phyloP scores from a whole-genome alignment of 2,888 invertebrate genomes.

The Apodemia duryi region DNA sequence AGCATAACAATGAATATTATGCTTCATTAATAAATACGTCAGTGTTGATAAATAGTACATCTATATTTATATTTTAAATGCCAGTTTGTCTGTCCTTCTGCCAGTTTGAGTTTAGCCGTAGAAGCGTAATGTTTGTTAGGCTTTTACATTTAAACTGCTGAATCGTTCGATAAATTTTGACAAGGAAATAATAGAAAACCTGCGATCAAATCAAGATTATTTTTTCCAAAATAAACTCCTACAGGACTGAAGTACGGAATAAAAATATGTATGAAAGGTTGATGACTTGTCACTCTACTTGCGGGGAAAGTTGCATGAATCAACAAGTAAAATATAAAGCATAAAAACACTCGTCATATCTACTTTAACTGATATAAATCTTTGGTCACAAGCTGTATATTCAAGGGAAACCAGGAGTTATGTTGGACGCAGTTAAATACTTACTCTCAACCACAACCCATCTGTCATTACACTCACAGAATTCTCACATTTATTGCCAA shows the following conservation, averaged over 20 bases:
- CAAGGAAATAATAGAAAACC: neutral
- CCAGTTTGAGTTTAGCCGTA: neutral
- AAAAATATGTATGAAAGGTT: too few relatives aligned
- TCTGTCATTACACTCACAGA: conserved; percentile 4
- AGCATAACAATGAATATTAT: too few relatives aligned
- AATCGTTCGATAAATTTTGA: neutral
- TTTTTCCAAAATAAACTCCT: neutral
- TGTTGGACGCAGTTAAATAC: conserved; percentile 26
- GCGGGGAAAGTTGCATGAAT: too few relatives aligned
- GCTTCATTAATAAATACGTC: too few relatives aligned
- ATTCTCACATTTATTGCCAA: neutral
- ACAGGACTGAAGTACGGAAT: neutral
- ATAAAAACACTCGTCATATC: neutral
- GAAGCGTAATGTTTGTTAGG: too few relatives aligned
- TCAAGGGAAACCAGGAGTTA: conserved; percentile 26
- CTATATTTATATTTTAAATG: too few relatives aligned
- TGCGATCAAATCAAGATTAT: neutral
- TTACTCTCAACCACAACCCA: conserved; percentile 16
- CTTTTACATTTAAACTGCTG: neutral
- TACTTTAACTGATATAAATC: neutral
- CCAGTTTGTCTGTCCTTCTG: neutral
- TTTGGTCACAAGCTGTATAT: conserved; percentile 17
- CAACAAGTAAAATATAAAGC: too few relatives aligned
- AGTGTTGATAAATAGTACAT: too few relatives aligned
- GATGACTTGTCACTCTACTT: too few relatives aligned